phyloP scores from a whole-genome alignment of 2,888 invertebrate species.

The Pantelozetes paolii region DNA sequence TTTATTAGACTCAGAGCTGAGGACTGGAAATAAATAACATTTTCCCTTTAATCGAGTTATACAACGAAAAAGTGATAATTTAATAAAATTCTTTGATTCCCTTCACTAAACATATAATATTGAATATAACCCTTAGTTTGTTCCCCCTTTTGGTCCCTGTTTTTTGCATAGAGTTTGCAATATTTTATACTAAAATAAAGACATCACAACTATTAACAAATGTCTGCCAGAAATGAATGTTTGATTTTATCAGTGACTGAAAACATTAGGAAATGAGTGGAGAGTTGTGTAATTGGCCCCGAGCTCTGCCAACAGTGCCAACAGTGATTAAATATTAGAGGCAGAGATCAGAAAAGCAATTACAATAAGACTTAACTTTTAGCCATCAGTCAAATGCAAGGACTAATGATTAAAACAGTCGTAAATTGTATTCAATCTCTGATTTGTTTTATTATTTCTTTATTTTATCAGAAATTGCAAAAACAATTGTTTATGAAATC shows the following conservation, averaged over 20 bases:
- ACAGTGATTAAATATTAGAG: not conserved
- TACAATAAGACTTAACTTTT: no score
- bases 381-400: not conserved
- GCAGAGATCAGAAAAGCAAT: not conserved
- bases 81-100: constrained; percentile 2
- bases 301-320: not conserved
- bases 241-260: not conserved
- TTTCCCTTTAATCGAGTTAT: constrained; percentile 19
- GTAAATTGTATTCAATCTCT: not conserved
- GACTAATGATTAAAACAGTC: not conserved
- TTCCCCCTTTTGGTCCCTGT: no score
- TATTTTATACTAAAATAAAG: not conserved
- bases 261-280: not conserved
- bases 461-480: not conserved
- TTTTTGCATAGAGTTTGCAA: no score
- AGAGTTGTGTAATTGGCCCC: not conserved
- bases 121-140: not conserved
- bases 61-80: constrained; percentile 6
- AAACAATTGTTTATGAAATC: not conserved
- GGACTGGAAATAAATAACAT: constrained; percentile 1
- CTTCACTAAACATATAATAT: not conserved
- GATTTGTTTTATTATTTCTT: not conserved
- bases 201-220: not conserved
- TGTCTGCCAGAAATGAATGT: not conserved
- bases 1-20: not conserved